Base-by-base conservation (phyloP, 2,888 invertebrate genomes). In the Melolontha melolontha region DNA sequence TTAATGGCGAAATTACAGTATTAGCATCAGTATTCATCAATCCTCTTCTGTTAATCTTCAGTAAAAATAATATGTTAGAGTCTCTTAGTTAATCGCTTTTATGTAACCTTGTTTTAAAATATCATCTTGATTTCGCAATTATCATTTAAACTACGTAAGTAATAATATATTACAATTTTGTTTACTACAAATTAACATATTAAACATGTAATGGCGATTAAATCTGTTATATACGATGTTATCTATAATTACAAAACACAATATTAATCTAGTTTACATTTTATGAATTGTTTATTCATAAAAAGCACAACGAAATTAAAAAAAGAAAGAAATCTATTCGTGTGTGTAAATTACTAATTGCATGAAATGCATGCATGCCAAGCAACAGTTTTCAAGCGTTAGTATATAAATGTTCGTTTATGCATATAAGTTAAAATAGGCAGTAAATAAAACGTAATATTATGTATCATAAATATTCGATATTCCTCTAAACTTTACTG, bases 121-220 rank as follows among this genome's bases (percentile, higher is more conserved):
- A 59, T 44, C 57, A 44, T 59, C 57, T 44, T 27, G 12, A 44
- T 44, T 59, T 44, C 29, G 44, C 11, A 42, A 59, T 44, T 59
- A 59, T 14, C 42, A 12, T 42, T 57, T 11, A 41, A 22, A 22
- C 27, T 22, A 44, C 29, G 22, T 17, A 52, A 11, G 44, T 59
- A 44, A 44, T 42, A 44, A 59, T 59, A 59, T 29, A 59, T 59
- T 59, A 44, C 27, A 44, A 59, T 59, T 59, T 29, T 44, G 57
- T 59, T 59, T 59, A 29, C 57, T 6, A 29, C 27, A 16, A 59
- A 59, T 59, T 59, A 59, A 29, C 57, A 59, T 57, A 57, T 2
- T 42, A 22, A 57, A 44, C 29, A 40, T 27, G 40, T 27, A 27
- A 5, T 42, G 42, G 22, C 27, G 57, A n/a, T 5, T 57, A 42